These are phyloP conservation scores for Caenorhabditis brenneri DNA, from an alignment of 1,140 invertebrate species.

Conservation along the genomic window DNA sequence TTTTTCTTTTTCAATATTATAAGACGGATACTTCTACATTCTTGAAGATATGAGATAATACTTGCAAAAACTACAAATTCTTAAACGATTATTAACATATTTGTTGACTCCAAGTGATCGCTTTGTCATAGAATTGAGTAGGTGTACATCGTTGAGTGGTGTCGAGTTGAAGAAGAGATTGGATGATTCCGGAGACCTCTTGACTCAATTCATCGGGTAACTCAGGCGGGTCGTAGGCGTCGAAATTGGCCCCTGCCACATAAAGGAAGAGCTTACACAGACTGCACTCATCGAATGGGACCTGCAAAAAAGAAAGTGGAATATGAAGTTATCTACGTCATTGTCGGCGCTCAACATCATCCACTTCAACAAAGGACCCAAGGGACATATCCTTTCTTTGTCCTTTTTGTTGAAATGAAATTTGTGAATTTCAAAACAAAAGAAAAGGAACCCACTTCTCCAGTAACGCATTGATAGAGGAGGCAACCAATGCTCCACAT, in stretches of 20 bases:
- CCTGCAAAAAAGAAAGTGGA: conserved; percentile 56
- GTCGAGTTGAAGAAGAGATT: conserved; percentile 63
- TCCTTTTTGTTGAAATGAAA: background rate
- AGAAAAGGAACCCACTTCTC: conserved; percentile 56
- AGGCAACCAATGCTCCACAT: conserved; percentile 69
- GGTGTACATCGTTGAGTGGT: conserved; percentile 59
- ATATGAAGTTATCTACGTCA: conserved; percentile 33
- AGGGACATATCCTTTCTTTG: background rate
- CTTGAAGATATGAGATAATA: conserved; percentile 5
- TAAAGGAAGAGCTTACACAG: conserved; percentile 68
- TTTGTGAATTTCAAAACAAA: background rate
- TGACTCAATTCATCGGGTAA: conserved; percentile 59
- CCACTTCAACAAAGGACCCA: background rate
- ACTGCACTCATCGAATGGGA: conserved; percentile 65
- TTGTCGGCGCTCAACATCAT: background rate
- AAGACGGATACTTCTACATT: background rate
- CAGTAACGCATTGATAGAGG: conserved; percentile 64
- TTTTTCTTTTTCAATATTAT: background rate
- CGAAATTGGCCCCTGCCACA: conserved; percentile 63
- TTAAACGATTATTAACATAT: conserved; percentile 5
- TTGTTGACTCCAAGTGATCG: conserved; percentile 40
- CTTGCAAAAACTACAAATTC: background rate
- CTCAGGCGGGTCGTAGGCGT: conserved; percentile 67
- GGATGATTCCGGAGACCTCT: conserved; percentile 54
- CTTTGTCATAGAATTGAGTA: conserved; percentile 60